Base-by-base conservation (phyloP, 1,140 invertebrate species). In the Notospermus geniculatus region DNA sequence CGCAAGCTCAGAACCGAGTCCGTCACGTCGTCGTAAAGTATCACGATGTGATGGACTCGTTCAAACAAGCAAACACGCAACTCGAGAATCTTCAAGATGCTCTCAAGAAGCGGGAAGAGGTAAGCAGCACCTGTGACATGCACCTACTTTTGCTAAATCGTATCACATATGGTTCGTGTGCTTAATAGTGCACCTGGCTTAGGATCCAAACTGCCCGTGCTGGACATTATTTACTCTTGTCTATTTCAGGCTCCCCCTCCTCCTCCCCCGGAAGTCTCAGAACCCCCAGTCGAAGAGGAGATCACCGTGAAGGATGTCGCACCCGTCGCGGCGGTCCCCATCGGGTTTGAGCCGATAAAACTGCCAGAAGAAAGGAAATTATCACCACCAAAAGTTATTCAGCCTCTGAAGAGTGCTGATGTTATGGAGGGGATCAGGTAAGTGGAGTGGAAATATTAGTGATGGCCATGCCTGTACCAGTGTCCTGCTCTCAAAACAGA, bases 1-100 rank as follows among this genome's bases (percentile, higher is more conserved):
- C 76, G 36, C 75, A 78, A 62, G 76, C 74, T 46, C 68, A 68
- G 28, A 72, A 61, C 59, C 69, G 70, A 56, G 82, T 87, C 28
- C 83, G 83, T 29, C 81, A 85, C 59, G 81, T 90, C 1, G 75
- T 87, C 17, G 82, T 83, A 17, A 86, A 88, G 66, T 89, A 89
- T 76, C 83, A 84, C 32, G 88, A 89, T 61, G 86, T 90, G 81
- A 70, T 90, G 1, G 87, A 89, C 65, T 89, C 88, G 1, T 89
- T 90, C 72, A 81, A 83, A 2, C 80, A 86, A 11, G 87, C 90
- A 32, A 87, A 84, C 22, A 85, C 85, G 39, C 88, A 89, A 74
- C 80, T 89, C 32, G 83, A 79, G 46, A 86, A 79, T 25, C 73
- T 87, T 57, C 83, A 79, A 57, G 82, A 81, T 55, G 91, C 88